A percentile compares a stretch with the other conserved stretches of the same genome.
Conservation (phyloP, 2,113 vertebrate species). For the Bettongia penicillata region DNA sequence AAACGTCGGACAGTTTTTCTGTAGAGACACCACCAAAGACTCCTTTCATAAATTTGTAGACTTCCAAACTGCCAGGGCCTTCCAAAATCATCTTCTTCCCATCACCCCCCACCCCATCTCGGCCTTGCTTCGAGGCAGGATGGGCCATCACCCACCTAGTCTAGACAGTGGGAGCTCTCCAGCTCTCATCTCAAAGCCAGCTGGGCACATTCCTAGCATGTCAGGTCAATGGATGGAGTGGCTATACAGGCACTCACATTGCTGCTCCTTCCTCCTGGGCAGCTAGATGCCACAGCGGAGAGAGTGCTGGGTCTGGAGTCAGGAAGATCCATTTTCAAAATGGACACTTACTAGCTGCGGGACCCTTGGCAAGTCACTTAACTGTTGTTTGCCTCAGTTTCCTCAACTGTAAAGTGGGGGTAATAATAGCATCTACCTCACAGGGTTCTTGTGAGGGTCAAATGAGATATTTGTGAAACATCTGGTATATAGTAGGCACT, state of each 20-base stretch:
- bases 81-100: slow-evolving; percentile 43
- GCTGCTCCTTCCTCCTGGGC: slow-evolving; percentile 11
- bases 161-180: slow-evolving; percentile 74
- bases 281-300: neutral
- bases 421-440: neutral
- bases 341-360: neutral
- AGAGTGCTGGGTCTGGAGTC: neutral
- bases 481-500: neutral
- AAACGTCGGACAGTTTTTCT: slow-evolving; percentile 63
- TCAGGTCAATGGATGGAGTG: slow-evolving; percentile 3
- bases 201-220: neutral
- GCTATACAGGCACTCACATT: neutral
- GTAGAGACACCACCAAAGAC: slow-evolving; percentile 67
- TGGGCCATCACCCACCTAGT: slow-evolving; percentile 48
- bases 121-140: slow-evolving; percentile 20
- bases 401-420: neutral
- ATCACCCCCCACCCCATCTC: slow-evolving; percentile 18
- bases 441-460: neutral
- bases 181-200: slow-evolving; percentile 23
- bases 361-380: neutral
- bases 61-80: slow-evolving; percentile 71
- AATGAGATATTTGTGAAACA: neutral
- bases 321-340: neutral
- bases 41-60: slow-evolving; percentile 65
- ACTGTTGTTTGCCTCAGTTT: neutral